Evolutionary conservation across 1,140 invertebrate genomes (phyloP), one percentile per base, ranked within the genome.

Genomic region (Heliconius hermathena): DNA sequence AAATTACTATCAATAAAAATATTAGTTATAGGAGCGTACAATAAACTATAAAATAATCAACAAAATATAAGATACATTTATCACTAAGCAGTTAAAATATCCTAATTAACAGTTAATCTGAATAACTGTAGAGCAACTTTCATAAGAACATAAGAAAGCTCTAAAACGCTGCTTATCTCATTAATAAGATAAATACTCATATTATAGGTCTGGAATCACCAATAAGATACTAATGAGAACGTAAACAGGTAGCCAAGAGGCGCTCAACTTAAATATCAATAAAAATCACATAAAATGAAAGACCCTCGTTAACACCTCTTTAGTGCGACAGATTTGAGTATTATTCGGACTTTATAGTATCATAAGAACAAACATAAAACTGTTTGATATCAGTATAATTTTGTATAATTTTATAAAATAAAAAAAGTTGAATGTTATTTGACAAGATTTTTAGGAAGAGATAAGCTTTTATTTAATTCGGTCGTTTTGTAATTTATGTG

Each of bases 241-340:
- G 80, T 72, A 82, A 84, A 82, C 86, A 89, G 87, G 89, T 89
- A 88, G 85, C 80, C 26, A 5, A 66, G 60, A 74, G 76, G 74
- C 52, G 78, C 72, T 82, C 80, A 82, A 84, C 79, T 90, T 84
- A 86, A 90, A 87, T 88, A 87, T 85, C 87, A 90, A 92, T 91
- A 91, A 93, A 92, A 91, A 84, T 84, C 87, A 89, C 90, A 90
- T 91, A 91, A 91, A 92, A 88, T 85, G 60, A 66, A 29, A 66
- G 90, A 90, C 91, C 88, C 88, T 93, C 88, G 89, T 92, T 92
- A 92, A 85, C 88, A 91, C 88, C 84, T 92, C 89, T 90, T 91
- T 92, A 89, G 89, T 88, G 82, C 71, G 87, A 89, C 91, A 91
- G 83, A 91, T 91, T 91, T 89, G 85, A 90, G 87, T 88, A 85